Conservation (phyloP, 1,140 invertebrate genomes). For the Bicyclus anynana region DNA sequence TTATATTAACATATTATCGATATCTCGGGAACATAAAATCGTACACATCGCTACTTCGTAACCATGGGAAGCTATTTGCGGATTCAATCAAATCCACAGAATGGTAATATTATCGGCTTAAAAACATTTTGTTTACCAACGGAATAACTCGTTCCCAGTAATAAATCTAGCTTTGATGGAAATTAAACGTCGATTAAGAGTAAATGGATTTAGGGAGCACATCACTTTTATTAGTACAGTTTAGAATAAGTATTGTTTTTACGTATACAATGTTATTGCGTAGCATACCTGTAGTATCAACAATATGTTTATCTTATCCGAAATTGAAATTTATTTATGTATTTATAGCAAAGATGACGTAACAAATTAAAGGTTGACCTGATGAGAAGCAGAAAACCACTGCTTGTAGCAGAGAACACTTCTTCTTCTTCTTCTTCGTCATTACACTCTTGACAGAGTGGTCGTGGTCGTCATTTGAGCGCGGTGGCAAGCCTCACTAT, state of each 20-base stretch:
- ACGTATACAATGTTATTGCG: no score
- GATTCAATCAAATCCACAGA: slow-evolving; percentile 70
- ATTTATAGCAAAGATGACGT: no score
- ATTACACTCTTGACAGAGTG: no score
- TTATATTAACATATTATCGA: background rate
- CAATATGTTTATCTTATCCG: no score
- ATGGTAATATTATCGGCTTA: slow-evolving; percentile 60
- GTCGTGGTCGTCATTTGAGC: no score
- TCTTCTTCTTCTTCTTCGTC: no score
- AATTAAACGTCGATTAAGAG: slow-evolving; percentile 19
- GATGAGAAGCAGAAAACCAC: no score
- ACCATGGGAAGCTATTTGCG: slow-evolving; percentile 70
- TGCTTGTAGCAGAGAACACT: no score
- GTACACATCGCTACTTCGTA: slow-evolving; percentile 39
- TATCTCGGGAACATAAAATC: background rate
- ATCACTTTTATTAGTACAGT: slow-evolving; percentile 4
- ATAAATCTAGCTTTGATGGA: slow-evolving; percentile 27
- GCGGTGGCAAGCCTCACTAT: no score
- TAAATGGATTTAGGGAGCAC: slow-evolving; percentile 8
- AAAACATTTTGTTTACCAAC: slow-evolving; percentile 50
- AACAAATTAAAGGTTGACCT: no score
- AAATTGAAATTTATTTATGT: no score
- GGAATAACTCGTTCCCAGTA: slow-evolving; percentile 35
- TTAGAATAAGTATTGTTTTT: background rate
- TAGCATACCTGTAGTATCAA: no score